Evolutionary conservation across 2,113 vertebrate species (phyloP).

Genomic region (Percopsis transmontana): DNA sequence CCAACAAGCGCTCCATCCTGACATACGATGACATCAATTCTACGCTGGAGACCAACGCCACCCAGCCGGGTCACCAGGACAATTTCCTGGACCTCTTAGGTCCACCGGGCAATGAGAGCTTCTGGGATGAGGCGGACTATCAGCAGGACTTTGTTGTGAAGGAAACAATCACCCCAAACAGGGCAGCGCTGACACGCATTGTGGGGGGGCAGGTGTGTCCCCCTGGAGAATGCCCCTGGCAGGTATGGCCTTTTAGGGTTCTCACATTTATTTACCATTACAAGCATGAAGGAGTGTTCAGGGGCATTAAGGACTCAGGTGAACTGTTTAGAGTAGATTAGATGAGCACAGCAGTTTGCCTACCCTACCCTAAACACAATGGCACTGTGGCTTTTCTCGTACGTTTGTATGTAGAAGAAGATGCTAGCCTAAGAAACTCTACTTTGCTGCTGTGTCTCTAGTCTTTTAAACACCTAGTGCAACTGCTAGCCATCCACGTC

Average conservation of each 20-base stretch:
- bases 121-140: background rate
- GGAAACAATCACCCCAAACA: accelerated
- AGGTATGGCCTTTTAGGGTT: slow-evolving; percentile 74
- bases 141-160: background rate
- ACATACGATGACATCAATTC: slow-evolving; percentile 26
- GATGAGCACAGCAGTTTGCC: too few species aligned
- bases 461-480: too few species aligned
- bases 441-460: too few species aligned
- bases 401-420: too few species aligned
- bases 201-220: slow-evolving; percentile 81
- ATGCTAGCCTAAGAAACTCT: too few species aligned
- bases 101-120: background rate
- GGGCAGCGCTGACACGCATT: slow-evolving; percentile 53
- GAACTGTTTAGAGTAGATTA: too few species aligned
- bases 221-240: slow-evolving; percentile 91
- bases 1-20: slow-evolving; percentile 15
- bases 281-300: background rate
- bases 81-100: background rate
- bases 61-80: accelerated
- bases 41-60: background rate
- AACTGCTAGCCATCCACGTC: too few species aligned
- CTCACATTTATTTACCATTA: background rate
- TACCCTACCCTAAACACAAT: too few species aligned
- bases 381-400: too few species aligned
- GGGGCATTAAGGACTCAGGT: too few species aligned